These are phyloP conservation scores for Tamias sibiricus DNA, from an alignment of 2,113 vertebrate genomes.

Conservation along the genomic window DNA sequence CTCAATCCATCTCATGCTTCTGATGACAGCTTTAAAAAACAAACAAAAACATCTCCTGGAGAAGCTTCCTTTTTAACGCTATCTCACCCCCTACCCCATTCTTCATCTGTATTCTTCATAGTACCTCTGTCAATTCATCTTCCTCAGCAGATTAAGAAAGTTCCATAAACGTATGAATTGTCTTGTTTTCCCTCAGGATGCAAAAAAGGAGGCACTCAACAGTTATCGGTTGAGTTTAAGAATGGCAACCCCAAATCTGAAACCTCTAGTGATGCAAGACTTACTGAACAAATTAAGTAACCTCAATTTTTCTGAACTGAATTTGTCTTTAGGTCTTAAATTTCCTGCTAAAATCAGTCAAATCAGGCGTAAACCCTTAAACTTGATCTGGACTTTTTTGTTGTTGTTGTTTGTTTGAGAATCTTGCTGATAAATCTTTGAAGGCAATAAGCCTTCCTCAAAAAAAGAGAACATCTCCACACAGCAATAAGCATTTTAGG, in stretches of 20 bases:
- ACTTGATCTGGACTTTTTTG: background rate
- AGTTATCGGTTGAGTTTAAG: background rate
- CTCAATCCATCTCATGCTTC: background rate
- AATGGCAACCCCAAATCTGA: background rate
- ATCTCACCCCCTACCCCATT: background rate
- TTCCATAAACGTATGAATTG: background rate
- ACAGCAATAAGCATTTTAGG: background rate
- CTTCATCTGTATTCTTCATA: background rate
- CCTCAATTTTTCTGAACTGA: background rate
- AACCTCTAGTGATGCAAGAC: background rate
- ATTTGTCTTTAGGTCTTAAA: background rate
- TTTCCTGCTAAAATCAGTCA: background rate
- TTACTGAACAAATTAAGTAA: background rate
- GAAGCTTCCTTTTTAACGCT: background rate
- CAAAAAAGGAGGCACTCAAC: background rate
- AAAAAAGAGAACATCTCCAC: background rate
- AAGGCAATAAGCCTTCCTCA: background rate
- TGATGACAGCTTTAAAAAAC: background rate
- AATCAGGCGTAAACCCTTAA: background rate
- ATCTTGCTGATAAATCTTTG: background rate
- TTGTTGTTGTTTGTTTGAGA: too few species aligned
- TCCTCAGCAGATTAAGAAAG: background rate
- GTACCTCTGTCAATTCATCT: background rate
- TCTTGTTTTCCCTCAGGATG: background rate
- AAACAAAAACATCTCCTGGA: background rate